phyloP scores from a whole-genome alignment of 2,888 invertebrate species.

The Caenorhabditis parvicauda region DNA sequence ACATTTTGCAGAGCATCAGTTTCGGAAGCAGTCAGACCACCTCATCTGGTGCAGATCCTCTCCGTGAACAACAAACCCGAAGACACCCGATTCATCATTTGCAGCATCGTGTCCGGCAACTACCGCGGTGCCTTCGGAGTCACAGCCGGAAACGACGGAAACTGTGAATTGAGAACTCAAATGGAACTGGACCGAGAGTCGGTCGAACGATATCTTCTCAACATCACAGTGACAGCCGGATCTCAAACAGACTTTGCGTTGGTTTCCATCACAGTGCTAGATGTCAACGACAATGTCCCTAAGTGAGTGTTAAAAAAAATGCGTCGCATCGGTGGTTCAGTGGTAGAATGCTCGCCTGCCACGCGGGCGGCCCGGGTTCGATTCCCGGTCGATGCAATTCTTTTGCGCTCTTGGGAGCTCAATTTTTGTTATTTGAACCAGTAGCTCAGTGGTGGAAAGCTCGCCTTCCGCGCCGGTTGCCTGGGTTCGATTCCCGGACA shows the following conservation, averaged over 20 bases:
- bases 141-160: slow-evolving; percentile 52
- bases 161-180: slow-evolving; percentile 59
- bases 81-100: slow-evolving; percentile 55
- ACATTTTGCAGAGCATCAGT: slow-evolving; percentile 53
- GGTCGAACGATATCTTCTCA: slow-evolving; percentile 58
- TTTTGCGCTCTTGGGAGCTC: slow-evolving; percentile 11
- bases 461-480: too few species aligned
- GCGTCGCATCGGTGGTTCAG: slow-evolving; percentile 55
- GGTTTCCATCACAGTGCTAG: slow-evolving; percentile 65
- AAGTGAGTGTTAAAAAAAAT: too few species aligned
- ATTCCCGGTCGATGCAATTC: slow-evolving; percentile 49
- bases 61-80: slow-evolving; percentile 56
- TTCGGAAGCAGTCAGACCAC: slow-evolving; percentile 55
- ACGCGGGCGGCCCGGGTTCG: slow-evolving; percentile 54
- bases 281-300: slow-evolving; percentile 91
- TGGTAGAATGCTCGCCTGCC: slow-evolving; percentile 56
- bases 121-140: slow-evolving; percentile 57
- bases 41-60: slow-evolving; percentile 53
- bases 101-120: slow-evolving; percentile 59
- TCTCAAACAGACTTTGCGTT: slow-evolving; percentile 52
- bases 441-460: too few species aligned
- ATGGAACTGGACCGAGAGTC: slow-evolving; percentile 58
- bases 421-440: too few species aligned
- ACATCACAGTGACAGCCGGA: slow-evolving; percentile 57
- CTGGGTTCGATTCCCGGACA: too few species aligned